Base-by-base conservation (phyloP, 2,888 invertebrate species). In the Eustalomyia histrio region DNA sequence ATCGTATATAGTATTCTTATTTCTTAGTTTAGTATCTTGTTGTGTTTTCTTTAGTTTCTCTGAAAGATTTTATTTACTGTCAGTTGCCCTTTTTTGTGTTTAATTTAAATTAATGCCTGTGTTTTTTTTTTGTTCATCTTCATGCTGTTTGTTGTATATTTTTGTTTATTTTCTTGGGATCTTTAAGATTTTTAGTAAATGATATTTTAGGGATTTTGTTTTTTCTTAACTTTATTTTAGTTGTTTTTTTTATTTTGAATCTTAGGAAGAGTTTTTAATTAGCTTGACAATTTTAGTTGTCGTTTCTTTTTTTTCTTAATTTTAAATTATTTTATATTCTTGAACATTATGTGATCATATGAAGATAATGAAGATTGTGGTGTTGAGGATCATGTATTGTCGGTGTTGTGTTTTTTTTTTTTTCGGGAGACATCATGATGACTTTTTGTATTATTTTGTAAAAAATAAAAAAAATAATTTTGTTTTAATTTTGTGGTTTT, bases 91-190 rank as follows among this genome's bases (percentile, higher is more conserved):
- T 79, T 68, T 50, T 69, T 71, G 61, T 76, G 76, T 73, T 76
- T 80, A 68, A 80, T 80, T 80, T 76, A 76, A 80, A 80, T 76
- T 76, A 80, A 80, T 68, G 80, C 68, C 64, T 68, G 39, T 68
- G 72, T 57, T 78, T 58, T 24, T 61, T 29, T 35, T 58, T 24
- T 61, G 18, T 35, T 4, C 39, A 39, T 6, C 39, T 39, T 47
- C 60, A 35, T 60, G 67, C 67, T 67, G 53, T n/a, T 39, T 17
- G 8, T 3, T 18, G 53, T 14, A 55, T 57, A 4, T 53, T 18
- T n/a, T n/a, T 43, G 35, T 24, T 50, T 16, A 10, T 64, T 29
- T 29, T 33, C 17, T 29, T 67, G 39, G 50, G 58, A 60, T 71
- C 65, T 75, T 50, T 72, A 80, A 80, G 80, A 80, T 80, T 76